phyloP scores from a whole-genome alignment of 2,113 vertebrate genomes.

The Laticauda laticaudata region DNA sequence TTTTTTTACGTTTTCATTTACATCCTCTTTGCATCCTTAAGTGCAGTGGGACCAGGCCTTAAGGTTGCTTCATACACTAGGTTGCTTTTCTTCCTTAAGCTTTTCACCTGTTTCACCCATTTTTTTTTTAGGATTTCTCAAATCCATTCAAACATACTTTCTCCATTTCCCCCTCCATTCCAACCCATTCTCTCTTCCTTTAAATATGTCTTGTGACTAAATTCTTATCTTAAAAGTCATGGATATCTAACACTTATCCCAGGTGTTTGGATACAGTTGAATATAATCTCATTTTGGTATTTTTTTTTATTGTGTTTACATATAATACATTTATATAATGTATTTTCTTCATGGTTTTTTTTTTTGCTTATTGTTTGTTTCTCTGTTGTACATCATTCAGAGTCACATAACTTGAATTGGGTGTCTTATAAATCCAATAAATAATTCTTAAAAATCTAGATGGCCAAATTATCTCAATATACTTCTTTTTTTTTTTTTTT shows the following conservation, averaged over 20 bases:
- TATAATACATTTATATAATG: not conserved
- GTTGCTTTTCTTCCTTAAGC: not conserved
- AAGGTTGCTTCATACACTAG: not conserved
- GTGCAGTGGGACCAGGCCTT: too few relatives aligned
- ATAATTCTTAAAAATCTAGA: not conserved
- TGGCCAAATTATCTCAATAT: not conserved
- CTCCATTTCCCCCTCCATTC: not conserved
- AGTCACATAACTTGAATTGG: not conserved
- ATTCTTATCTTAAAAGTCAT: not conserved
- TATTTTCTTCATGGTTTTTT: not conserved
- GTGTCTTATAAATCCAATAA: not conserved
- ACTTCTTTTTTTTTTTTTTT: not conserved
- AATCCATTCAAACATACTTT: not conserved
- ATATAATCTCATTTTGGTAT: not conserved
- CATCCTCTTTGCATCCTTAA: too few relatives aligned
- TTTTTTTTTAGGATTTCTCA: not conserved
- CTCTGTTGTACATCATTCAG: not conserved
- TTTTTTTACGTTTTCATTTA: too few relatives aligned
- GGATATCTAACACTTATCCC: not conserved
- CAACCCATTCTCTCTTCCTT: not conserved
- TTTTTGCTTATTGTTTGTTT: not conserved
- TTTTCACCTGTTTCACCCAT: not conserved
- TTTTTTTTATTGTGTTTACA: not conserved
- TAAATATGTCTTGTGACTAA: not conserved
- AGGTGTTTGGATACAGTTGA: not conserved